Evolutionary conservation across 2,888 invertebrate genomes (phyloP).

Genomic region (Melieria omissa): DNA sequence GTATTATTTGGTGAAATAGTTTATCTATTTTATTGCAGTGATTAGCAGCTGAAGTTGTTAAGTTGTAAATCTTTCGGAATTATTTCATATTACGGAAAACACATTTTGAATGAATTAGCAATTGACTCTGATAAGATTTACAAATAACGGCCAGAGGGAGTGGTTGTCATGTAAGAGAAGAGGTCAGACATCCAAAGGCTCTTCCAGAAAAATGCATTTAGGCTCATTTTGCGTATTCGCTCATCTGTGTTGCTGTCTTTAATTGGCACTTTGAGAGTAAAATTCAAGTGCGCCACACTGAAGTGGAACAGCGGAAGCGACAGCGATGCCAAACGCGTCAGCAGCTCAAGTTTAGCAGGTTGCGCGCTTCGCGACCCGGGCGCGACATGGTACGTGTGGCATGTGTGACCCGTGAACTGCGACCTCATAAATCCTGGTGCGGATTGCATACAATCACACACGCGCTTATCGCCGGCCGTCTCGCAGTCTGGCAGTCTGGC

Average conservation of each 20-base stretch:
- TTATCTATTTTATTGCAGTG: conserved; percentile 37
- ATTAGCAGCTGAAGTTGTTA: conserved; percentile 32
- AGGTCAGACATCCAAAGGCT: background rate
- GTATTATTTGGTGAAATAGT: background rate
- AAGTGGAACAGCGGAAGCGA: background rate
- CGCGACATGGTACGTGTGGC: conserved; percentile 23
- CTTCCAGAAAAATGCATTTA: background rate
- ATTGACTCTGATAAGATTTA: background rate
- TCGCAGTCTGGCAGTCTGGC: too few relatives aligned
- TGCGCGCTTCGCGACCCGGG: conserved; percentile 8
- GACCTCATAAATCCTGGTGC: conserved; percentile 39
- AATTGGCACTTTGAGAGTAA: conserved; percentile 20
- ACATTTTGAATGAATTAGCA: conserved; percentile 6
- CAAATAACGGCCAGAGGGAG: too few relatives aligned
- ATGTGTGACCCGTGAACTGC: conserved; percentile 40
- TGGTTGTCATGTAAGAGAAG: background rate
- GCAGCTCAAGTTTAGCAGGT: conserved; percentile 35
- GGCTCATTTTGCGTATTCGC: background rate
- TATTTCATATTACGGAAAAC: conserved; percentile 8
- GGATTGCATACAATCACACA: conserved; percentile 26
- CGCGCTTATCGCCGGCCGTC: background rate
- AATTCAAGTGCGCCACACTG: conserved; percentile 21
- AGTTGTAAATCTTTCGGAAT: conserved; percentile 31
- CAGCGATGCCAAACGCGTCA: conserved; percentile 1
- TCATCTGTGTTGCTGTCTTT: conserved; percentile 20